These are phyloP conservation scores for Chaitophorus viminalis DNA, from an alignment of 2,888 invertebrate species.

Conservation along the genomic window DNA sequence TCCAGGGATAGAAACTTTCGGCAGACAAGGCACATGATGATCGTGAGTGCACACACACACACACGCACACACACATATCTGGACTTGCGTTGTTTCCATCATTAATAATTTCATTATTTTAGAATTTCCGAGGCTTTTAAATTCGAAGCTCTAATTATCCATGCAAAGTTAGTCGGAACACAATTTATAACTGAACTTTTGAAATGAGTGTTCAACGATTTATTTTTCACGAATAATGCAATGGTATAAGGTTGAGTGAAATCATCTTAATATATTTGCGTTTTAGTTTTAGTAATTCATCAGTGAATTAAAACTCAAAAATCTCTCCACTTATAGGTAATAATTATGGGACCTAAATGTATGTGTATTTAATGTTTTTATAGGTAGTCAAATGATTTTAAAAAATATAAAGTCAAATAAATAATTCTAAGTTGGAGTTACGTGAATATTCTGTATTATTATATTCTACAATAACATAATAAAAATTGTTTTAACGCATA, in stretches of 20 bases:
- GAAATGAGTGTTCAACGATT: neutral
- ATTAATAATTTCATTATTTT: conserved; percentile 36
- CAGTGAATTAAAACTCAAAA: neutral
- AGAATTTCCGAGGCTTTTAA: neutral
- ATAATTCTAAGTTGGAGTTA: no score
- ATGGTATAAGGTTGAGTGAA: neutral
- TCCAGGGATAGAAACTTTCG: conserved; percentile 7
- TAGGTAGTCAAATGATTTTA: no score
- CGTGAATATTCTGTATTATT: no score
- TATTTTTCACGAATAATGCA: neutral
- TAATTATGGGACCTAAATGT: no score
- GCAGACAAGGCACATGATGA: neutral
- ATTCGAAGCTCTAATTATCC: conserved; percentile 26
- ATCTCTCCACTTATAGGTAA: no score
- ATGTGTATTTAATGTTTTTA: no score
- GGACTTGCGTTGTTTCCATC: conserved; percentile 31
- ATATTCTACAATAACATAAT: no score
- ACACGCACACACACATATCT: neutral
- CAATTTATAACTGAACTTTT: conserved; percentile 33
- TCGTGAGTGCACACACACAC: neutral
- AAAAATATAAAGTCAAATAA: no score
- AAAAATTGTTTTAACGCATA: no score
- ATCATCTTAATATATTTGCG: neutral
- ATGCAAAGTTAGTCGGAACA: conserved; percentile 20
- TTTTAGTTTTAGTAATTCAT: neutral